Conservation (phyloP, 2,888 invertebrate genomes). For the Strigamia crassipes region DNA sequence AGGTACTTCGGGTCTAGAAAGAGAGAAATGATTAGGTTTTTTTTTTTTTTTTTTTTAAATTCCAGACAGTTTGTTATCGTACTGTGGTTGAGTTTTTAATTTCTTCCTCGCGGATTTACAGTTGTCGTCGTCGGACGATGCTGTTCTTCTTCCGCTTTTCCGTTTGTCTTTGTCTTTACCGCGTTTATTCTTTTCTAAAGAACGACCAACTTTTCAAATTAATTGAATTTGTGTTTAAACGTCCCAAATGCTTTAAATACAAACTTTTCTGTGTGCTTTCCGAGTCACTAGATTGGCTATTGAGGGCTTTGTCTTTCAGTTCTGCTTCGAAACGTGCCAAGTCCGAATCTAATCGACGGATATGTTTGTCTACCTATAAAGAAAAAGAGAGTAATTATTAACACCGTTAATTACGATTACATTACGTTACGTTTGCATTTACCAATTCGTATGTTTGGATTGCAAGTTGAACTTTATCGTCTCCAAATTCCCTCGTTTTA, state of each 20-base stretch:
- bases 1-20: conserved; percentile 51
- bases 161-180: conserved; percentile 69
- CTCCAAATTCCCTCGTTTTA: conserved; percentile 93
- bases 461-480: conserved; percentile 95
- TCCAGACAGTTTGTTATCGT: neutral
- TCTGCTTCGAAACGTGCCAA: conserved; percentile 95
- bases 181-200: conserved; percentile 71
- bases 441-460: conserved; percentile 96
- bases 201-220: too few species aligned
- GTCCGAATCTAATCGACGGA: conserved; percentile 92
- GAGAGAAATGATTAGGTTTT: neutral
- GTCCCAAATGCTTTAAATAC: neutral
- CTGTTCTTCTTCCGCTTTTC: conserved; percentile 59
- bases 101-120: conserved; percentile 52
- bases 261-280: conserved; percentile 52
- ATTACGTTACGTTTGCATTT: conserved; percentile 48
- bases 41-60: too few species aligned
- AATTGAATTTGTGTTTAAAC: neutral
- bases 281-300: conserved; percentile 60
- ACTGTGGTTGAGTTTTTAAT: conserved; percentile 51
- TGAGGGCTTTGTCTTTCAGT: conserved; percentile 90
- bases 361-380: conserved; percentile 87
- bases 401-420: neutral
- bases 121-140: conserved; percentile 54
- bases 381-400: conserved; percentile 27